Evolutionary conservation across 2,797 vertebrate species (phyloP).

Genomic region (Thripadectes ignobilis): DNA sequence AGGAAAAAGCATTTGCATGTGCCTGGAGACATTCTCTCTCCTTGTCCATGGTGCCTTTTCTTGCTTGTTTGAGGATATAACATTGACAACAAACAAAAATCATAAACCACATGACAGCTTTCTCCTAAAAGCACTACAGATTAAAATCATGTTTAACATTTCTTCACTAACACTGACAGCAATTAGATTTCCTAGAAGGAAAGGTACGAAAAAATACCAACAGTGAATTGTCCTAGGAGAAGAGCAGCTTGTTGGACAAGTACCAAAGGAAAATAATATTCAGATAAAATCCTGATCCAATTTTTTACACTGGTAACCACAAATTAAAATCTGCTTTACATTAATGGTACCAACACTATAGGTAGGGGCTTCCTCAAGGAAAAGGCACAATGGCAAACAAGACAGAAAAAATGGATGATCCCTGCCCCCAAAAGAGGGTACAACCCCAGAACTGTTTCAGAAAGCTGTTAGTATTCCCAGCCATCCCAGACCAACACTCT

Average conservation of each 20-base stretch:
- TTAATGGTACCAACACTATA: not conserved
- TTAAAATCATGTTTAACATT: not conserved
- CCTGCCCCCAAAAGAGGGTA: not conserved
- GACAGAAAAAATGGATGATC: not conserved
- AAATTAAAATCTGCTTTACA: not conserved
- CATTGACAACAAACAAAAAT: not conserved
- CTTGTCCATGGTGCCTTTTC: not conserved
- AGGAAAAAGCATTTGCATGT: not conserved
- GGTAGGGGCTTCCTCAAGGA: not conserved
- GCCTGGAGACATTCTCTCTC: not conserved
- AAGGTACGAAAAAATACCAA: not conserved
- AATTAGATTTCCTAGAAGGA: not conserved
- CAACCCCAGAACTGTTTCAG: not conserved
- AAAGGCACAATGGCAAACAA: not conserved
- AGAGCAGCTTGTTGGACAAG: not conserved
- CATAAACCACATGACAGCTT: not conserved
- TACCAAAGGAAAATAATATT: not conserved
- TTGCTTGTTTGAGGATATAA: not conserved
- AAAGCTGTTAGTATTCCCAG: not conserved
- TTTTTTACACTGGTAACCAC: not conserved
- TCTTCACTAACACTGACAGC: not conserved
- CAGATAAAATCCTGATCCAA: not conserved
- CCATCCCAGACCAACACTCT: not conserved
- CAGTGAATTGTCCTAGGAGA: not conserved
- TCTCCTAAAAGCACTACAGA: not conserved